These are phyloP conservation scores for Rutilus rutilus DNA, from an alignment of 2,113 vertebrate genomes.

Conservation along the genomic window DNA sequence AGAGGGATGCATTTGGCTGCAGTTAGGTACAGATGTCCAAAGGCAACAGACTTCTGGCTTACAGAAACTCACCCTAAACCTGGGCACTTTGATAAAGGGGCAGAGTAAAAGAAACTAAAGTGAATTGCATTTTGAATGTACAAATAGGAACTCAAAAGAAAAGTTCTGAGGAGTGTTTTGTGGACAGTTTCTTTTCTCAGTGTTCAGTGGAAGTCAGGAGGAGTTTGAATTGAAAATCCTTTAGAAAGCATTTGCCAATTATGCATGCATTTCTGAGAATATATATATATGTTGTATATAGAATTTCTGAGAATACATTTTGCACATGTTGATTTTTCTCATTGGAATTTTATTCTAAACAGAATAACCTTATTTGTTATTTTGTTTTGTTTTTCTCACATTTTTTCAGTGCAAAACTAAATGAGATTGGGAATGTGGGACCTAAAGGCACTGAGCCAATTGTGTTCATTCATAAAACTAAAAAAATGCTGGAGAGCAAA, in stretches of 20 bases:
- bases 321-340: neutral
- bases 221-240: neutral
- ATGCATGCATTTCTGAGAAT: conserved; percentile 16
- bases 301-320: neutral
- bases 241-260: neutral
- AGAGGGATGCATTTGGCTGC: conserved; percentile 77
- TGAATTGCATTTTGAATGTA: conserved; percentile 61
- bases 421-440: neutral
- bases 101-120: conserved; percentile 64
- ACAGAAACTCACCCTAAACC: conserved; percentile 68
- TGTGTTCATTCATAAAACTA: conserved; percentile 1
- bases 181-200: conserved; percentile 1
- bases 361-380: neutral
- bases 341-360: neutral
- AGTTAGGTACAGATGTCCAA: conserved; percentile 80
- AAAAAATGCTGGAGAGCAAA: neutral
- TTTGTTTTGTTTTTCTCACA: neutral
- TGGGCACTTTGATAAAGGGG: conserved; percentile 62
- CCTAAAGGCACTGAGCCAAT: neutral
- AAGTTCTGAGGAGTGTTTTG: conserved; percentile 28
- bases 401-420: neutral
- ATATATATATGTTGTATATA: neutral
- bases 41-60: conserved; percentile 86
- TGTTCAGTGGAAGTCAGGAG: neutral
- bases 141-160: conserved; percentile 40